Percentiles rank a stretch among this genome's conserved stretches.
Conservation (phyloP, 2,888 invertebrate species). For the Tachina fera region DNA sequence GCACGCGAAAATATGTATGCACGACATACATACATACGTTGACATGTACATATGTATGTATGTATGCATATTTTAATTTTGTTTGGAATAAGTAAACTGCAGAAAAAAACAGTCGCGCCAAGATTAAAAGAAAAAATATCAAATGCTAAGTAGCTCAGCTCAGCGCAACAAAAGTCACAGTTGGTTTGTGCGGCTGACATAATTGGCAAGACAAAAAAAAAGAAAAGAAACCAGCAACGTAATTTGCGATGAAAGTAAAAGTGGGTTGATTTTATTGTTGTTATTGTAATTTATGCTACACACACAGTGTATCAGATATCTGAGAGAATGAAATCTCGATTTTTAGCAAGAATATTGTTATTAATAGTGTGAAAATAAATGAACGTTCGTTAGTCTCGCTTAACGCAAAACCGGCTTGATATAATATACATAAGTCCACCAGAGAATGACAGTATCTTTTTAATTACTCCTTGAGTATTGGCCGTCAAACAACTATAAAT, state of each 20-base stretch:
- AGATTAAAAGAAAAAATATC: constrained; percentile 4
- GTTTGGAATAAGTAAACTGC: constrained; percentile 15
- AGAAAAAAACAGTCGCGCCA: constrained; percentile 48
- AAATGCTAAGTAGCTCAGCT: constrained; percentile 47
- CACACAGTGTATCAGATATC: constrained; percentile 5
- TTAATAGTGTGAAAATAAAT: no score
- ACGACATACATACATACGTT: no score
- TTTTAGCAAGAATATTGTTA: not conserved
- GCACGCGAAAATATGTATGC: constrained; percentile 39
- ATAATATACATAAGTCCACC: no score
- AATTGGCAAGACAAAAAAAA: constrained; percentile 58
- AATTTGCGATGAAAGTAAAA: constrained; percentile 75
- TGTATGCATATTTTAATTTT: constrained; percentile 2
- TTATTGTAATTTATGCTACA: constrained; percentile 42
- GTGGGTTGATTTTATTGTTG: constrained; percentile 66
- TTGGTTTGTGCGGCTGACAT: constrained; percentile 47
- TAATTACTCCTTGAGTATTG: no score
- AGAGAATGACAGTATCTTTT: no score
- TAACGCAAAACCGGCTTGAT: no score
- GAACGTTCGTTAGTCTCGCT: no score
- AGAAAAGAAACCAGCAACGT: constrained; percentile 4
- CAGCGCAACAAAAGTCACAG: constrained; percentile 3
- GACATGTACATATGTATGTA: not conserved
- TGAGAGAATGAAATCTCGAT: constrained; percentile 11
- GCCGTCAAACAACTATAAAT: no score